These are phyloP conservation scores for Neodiprion virginianus DNA, from an alignment of 1,140 invertebrate genomes.

Conservation along the genomic window DNA sequence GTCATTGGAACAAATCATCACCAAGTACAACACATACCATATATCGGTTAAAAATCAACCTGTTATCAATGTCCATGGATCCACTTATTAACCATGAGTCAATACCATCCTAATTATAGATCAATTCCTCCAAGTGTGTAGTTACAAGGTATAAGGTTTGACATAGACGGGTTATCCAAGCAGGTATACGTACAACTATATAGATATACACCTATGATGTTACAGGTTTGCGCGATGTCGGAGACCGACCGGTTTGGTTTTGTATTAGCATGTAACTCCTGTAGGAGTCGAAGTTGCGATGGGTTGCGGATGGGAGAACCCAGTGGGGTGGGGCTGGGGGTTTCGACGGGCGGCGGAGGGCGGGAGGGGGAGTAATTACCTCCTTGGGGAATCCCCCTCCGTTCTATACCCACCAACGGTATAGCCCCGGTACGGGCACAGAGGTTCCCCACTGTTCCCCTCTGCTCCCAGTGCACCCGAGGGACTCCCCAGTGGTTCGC, in stretches of 20 bases:
- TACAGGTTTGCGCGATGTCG: background rate
- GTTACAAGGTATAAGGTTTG: no score
- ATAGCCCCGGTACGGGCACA: conserved; percentile 49
- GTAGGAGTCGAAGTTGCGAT: conserved; percentile 56
- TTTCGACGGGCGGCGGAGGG: conserved; percentile 20
- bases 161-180: no score
- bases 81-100: no score
- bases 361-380: conserved; percentile 55
- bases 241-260: conserved; percentile 50
- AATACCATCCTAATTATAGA: no score
- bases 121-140: no score
- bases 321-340: conserved; percentile 22
- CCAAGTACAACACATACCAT: no score
- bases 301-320: conserved; percentile 46
- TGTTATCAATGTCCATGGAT: no score
- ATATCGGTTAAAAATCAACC: no score
- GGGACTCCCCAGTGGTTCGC: conserved; percentile 51
- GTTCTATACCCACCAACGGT: conserved; percentile 34
- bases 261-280: conserved; percentile 60
- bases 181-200: no score
- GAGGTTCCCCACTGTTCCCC: conserved; percentile 53
- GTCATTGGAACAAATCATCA: no score
- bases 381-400: conserved; percentile 52
- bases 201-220: no score
- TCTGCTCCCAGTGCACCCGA: conserved; percentile 51